Conservation (phyloP, 35 echinoderm and acorn worm species). For the Heliocidaris erythrogramma region DNA sequence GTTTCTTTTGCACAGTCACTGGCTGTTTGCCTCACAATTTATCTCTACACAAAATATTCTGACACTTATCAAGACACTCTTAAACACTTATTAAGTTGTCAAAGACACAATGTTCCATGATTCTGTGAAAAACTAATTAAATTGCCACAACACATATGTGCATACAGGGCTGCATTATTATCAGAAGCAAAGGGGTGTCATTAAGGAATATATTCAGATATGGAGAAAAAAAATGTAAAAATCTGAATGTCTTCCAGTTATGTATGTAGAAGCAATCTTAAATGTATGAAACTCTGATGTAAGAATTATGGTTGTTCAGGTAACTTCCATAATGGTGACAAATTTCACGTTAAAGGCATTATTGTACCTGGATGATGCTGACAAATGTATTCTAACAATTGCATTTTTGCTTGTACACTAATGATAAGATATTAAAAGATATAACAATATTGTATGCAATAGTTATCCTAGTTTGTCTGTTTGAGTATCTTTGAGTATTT, state of each 20-base stretch:
- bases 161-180: background rate
- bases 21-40: no score
- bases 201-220: constrained; percentile 4
- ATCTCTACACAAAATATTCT: no score
- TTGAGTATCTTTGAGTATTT: background rate
- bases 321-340: background rate
- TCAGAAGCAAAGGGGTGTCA: no score
- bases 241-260: constrained; percentile 4
- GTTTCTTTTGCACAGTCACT: no score
- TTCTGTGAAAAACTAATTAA: background rate
- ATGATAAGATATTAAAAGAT: constrained; percentile 11
- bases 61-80: no score
- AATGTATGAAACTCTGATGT: background rate
- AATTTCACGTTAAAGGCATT: background rate
- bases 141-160: background rate
- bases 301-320: background rate
- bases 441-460: background rate
- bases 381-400: constrained; percentile 14
- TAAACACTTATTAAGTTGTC: background rate
- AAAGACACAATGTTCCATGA: background rate
- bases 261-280: background rate
- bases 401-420: background rate
- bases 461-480: background rate
- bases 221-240: background rate
- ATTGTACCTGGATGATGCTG: background rate